phyloP scores from a whole-genome alignment of 1,140 invertebrate species.

The Diorhabda elongata region DNA sequence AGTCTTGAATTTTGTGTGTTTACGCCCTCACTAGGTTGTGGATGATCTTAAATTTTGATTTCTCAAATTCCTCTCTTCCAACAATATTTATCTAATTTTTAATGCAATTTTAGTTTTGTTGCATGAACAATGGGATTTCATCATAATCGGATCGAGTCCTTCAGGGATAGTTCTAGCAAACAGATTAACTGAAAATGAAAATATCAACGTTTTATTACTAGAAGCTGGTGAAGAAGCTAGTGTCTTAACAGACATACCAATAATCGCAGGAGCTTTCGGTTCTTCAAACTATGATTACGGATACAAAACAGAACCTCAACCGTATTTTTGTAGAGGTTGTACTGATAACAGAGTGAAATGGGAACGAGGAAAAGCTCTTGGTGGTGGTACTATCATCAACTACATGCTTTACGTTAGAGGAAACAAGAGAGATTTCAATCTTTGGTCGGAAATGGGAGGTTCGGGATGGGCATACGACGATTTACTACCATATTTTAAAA shows the following conservation, averaged over 20 bases:
- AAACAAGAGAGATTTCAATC: conserved; percentile 80
- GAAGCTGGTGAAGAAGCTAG: conserved; percentile 64
- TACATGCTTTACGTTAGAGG: conserved; percentile 68
- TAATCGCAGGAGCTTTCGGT: conserved; percentile 64
- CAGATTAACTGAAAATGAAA: conserved; percentile 64
- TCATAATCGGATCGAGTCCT: conserved; percentile 49
- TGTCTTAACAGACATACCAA: conserved; percentile 69
- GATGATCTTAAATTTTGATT: too few species aligned
- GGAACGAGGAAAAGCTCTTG: conserved; percentile 52
- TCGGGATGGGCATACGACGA: conserved; percentile 83
- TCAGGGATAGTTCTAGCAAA: conserved; percentile 59
- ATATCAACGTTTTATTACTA: conserved; percentile 68
- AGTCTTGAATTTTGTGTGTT: too few species aligned
- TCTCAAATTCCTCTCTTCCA: too few species aligned
- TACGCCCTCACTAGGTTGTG: too few species aligned
- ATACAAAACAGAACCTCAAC: conserved; percentile 62
- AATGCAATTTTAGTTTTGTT: too few species aligned
- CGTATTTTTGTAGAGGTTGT: conserved; percentile 54
- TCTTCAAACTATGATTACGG: conserved; percentile 74
- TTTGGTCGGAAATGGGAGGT: conserved; percentile 83
- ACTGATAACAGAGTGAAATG: conserved; percentile 53
- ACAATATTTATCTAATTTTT: too few species aligned
- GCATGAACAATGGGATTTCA: conserved; percentile 36
- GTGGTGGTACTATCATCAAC: conserved; percentile 61
- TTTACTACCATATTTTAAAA: conserved; percentile 78